phyloP scores from a whole-genome alignment of 2,113 vertebrate species.

The Anolis carolinensis region DNA sequence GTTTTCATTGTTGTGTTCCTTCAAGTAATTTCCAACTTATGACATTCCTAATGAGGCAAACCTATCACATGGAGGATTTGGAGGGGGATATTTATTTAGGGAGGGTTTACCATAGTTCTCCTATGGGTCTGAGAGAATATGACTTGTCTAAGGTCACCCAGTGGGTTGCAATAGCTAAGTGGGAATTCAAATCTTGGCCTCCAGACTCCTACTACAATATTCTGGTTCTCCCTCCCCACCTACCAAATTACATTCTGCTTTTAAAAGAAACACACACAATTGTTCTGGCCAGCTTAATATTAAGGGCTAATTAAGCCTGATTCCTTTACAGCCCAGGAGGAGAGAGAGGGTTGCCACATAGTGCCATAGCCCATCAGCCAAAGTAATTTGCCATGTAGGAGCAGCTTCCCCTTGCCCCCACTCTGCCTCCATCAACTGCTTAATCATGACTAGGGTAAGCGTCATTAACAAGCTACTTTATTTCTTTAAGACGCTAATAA shows the following conservation, averaged over 20 bases:
- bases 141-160: too few relatives aligned
- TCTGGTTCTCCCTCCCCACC: too few relatives aligned
- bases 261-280: background rate
- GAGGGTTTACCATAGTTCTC: too few relatives aligned
- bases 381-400: conserved; percentile 40
- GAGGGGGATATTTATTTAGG: too few relatives aligned
- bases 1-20: too few relatives aligned
- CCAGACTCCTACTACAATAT: too few relatives aligned
- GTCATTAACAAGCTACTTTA: conserved; percentile 60
- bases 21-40: too few relatives aligned
- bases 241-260: background rate
- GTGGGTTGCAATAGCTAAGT: too few relatives aligned
- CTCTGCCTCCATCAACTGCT: conserved; percentile 47
- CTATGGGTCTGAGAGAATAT: too few relatives aligned
- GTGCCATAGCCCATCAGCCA: conserved; percentile 37
- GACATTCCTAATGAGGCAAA: too few relatives aligned
- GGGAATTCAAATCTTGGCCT: too few relatives aligned
- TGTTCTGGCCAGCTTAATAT: background rate
- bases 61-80: too few relatives aligned
- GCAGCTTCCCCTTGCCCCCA: conserved; percentile 18
- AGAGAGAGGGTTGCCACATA: conserved; percentile 18
- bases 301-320: conserved; percentile 46
- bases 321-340: background rate
- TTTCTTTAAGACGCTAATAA: conserved; percentile 67
- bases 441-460: conserved; percentile 54